Evolutionary conservation across 2,888 invertebrate genomes (phyloP).

Genomic region (Clunio marinus): DNA sequence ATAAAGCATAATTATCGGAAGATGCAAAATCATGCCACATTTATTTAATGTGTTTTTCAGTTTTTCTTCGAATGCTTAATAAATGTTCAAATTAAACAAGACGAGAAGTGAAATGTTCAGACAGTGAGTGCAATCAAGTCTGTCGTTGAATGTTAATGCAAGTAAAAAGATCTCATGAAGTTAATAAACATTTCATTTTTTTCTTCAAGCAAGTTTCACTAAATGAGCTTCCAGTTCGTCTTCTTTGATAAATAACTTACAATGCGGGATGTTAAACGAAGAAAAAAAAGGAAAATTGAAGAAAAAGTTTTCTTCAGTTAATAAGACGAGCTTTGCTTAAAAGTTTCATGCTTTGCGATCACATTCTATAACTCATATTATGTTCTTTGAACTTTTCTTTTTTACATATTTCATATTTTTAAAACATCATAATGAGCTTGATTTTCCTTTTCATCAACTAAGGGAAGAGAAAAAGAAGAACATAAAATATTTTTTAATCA

Average conservation of each 20-base stretch:
- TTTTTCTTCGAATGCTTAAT: not conserved
- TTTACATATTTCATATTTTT: not conserved
- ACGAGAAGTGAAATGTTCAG: not conserved
- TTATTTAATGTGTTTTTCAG: conserved; percentile 1
- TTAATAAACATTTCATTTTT: not conserved
- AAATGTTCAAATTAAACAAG: no score
- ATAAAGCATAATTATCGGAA: conserved; percentile 5
- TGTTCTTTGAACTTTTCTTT: no score
- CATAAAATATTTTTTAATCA: not conserved
- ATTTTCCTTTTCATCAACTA: not conserved
- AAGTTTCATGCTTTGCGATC: no score
- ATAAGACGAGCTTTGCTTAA: no score
- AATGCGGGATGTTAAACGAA: no score
- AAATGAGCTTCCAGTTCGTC: no score
- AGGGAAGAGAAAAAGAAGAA: not conserved
- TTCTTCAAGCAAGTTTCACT: not conserved
- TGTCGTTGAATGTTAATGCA: not conserved
- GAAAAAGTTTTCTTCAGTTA: no score
- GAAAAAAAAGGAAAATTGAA: no score
- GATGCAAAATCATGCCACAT: not conserved
- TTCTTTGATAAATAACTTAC: no score
- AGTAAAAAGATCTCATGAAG: not conserved
- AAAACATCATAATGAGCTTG: not conserved
- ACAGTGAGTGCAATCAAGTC: not conserved
- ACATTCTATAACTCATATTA: no score